Conservation (phyloP, 2,113 vertebrate species). For the Dipodomys stephensi region DNA sequence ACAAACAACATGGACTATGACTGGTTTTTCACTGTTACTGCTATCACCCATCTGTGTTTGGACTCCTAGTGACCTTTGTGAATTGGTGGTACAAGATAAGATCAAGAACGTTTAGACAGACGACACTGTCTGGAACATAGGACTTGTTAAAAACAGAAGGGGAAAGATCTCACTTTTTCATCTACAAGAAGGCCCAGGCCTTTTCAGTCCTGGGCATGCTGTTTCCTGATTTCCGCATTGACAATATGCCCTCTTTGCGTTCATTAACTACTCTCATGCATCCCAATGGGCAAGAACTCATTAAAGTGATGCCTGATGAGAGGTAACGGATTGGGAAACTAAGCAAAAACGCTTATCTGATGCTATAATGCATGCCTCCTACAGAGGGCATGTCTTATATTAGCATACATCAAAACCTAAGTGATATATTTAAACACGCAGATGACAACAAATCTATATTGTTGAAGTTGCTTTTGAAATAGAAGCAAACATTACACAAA, state of each 20-base stretch:
- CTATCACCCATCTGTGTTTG: background rate
- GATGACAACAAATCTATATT: background rate
- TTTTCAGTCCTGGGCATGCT: background rate
- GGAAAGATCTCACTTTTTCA: background rate
- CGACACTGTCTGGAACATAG: background rate
- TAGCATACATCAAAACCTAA: background rate
- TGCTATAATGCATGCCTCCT: background rate
- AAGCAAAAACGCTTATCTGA: background rate
- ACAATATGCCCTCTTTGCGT: background rate
- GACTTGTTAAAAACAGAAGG: background rate
- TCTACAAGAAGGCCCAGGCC: background rate
- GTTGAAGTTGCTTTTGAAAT: background rate
- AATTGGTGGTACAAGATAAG: background rate
- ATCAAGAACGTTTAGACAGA: background rate
- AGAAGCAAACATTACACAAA: background rate
- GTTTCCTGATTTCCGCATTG: background rate
- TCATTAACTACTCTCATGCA: background rate
- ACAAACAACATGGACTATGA: background rate
- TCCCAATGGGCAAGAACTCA: background rate
- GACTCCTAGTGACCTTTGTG: constrained; percentile 25
- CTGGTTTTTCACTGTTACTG: background rate
- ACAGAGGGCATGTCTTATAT: background rate
- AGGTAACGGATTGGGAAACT: background rate
- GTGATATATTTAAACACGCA: background rate
- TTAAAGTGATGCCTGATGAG: background rate